Conservation (phyloP, 64 coral and sea anemone species). For the Dendrophyllia cribrosa region DNA sequence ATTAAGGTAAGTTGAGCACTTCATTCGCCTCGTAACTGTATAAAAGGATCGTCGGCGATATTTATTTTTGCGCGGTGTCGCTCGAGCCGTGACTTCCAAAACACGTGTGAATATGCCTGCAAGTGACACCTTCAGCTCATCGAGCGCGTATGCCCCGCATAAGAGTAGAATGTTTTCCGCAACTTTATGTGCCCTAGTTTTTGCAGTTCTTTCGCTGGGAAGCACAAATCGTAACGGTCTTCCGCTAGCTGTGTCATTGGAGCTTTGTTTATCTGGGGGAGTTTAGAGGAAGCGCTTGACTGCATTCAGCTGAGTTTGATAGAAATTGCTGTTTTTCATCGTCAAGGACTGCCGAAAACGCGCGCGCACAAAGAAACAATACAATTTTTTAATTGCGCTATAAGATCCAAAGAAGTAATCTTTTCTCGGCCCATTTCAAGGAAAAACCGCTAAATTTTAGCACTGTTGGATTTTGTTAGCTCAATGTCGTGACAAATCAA, state of each 20-base stretch:
- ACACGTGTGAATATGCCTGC: slow-evolving; percentile 81
- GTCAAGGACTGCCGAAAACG: slow-evolving; percentile 7
- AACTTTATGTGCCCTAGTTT: slow-evolving; percentile 56
- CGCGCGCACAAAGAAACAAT: slow-evolving; percentile 24
- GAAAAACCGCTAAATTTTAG: not conserved
- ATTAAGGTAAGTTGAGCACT: slow-evolving; percentile 99
- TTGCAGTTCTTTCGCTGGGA: slow-evolving; percentile 25
- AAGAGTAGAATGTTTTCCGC: not conserved
- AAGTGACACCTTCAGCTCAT: slow-evolving; percentile 63
- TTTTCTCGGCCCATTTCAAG: not conserved
- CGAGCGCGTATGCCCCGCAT: slow-evolving; percentile 14
- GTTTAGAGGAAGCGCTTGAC: not conserved
- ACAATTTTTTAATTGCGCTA: not conserved
- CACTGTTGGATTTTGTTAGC: not conserved
- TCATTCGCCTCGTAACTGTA: slow-evolving; percentile 92
- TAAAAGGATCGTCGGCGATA: slow-evolving; percentile 89
- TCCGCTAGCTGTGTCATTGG: slow-evolving; percentile 15
- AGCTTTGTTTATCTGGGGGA: not conserved
- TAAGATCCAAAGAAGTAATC: not conserved
- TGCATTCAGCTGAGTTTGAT: slow-evolving; percentile 33
- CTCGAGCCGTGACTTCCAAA: slow-evolving; percentile 70
- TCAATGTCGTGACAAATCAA: not conserved
- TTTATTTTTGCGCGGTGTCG: slow-evolving; percentile 86
- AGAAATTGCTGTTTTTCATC: slow-evolving; percentile 4
- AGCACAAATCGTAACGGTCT: slow-evolving; percentile 44